Conservation (phyloP, 2,888 invertebrate species). For the Lissonota sp. region DNA sequence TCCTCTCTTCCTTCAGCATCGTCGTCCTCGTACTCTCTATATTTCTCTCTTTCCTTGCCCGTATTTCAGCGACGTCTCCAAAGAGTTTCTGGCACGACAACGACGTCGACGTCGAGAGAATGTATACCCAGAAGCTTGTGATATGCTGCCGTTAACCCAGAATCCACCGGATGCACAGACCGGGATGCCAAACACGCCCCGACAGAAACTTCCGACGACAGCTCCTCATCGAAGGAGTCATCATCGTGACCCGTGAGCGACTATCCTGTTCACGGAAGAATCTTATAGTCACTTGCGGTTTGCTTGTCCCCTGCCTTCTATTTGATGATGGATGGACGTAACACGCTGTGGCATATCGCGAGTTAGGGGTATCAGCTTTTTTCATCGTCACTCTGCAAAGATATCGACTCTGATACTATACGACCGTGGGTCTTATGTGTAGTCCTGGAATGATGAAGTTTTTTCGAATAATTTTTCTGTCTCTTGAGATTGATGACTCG, state of each 20-base stretch:
- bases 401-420: no score
- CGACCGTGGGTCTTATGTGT: no score
- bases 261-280: slow-evolving; percentile 12
- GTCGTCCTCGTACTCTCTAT: slow-evolving; percentile 56
- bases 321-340: slow-evolving; percentile 70
- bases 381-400: no score
- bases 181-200: slow-evolving; percentile 36
- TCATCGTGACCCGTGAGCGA: slow-evolving; percentile 14
- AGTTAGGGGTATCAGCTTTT: background rate
- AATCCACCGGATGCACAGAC: slow-evolving; percentile 37
- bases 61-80: slow-evolving; percentile 44
- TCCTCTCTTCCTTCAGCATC: slow-evolving; percentile 43
- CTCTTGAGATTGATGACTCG: no score
- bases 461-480: no score
- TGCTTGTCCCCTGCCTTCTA: slow-evolving; percentile 58
- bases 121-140: slow-evolving; percentile 25
- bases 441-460: no score
- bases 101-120: slow-evolving; percentile 17
- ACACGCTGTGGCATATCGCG: slow-evolving; percentile 36
- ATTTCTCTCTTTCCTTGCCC: slow-evolving; percentile 41
- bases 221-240: slow-evolving; percentile 36
- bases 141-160: slow-evolving; percentile 23
- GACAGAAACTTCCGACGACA: slow-evolving; percentile 31
- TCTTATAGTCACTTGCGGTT: slow-evolving; percentile 37
- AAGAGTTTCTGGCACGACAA: slow-evolving; percentile 30